Base-by-base conservation (phyloP, 2,797 vertebrate species). In the Cephalopachus bancanus region DNA sequence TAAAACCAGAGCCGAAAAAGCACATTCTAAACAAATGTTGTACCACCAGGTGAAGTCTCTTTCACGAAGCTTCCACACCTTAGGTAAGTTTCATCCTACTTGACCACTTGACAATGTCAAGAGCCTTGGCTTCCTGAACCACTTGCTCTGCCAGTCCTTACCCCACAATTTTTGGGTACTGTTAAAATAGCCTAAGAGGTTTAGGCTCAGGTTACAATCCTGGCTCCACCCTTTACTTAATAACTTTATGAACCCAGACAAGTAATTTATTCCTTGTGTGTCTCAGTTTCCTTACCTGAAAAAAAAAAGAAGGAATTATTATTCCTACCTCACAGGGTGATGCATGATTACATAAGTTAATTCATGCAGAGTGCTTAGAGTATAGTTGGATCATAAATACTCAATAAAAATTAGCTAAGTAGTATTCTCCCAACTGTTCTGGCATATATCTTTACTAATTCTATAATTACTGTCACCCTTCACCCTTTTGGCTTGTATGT, bases 391-490 rank as follows among this genome's bases (percentile, higher is more conserved):
- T 69, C 22, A 65, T 10, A 81, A 33, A 62, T 26, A 78, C 22
- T 86, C 75, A 86, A 64, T 74, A 91, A 91, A 65, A 88, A 65
- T 64, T 59, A 91, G 20, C 12, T 74, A 49, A 2, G 71, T 94
- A 83, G 81, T 83, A 72, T 91, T 85, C 49, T 75, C 65, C 72
- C 51, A 91, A 84, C 12, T 67, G 16, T 72, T 7, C 67, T 88
- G 20, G 44, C 19, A 64, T 33, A 62, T 2, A 75, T 17, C 28
- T 59, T 88, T 74, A 83, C n/a, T 72, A 71, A 84, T 55, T 91
- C 30, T 53, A 33, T 17, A 62, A 72, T 83, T 90, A 72, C 0
- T 87, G 30, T 90, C 7, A 89, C 5, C 5, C 28, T 12, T 91
- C 9, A 83, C 1, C 1, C 28, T 91, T 94, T 89, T 59, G 37